Evolutionary conservation across 2,797 vertebrate species (phyloP).

Genomic region (Anabacerthia variegaticeps): DNA sequence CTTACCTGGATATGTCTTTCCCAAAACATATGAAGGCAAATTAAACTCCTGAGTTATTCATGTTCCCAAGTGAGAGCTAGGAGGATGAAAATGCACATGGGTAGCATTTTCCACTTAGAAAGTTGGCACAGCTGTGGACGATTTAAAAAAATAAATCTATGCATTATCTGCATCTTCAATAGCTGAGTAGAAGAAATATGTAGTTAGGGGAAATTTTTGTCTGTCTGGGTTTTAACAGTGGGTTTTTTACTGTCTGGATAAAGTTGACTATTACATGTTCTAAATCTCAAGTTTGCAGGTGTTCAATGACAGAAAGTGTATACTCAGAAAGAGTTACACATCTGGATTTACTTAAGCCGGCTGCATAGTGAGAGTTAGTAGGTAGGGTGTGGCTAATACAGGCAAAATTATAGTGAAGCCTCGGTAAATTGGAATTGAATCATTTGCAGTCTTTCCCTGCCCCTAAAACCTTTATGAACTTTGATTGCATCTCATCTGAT

Average conservation of each 20-base stretch:
- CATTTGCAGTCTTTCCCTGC: neutral
- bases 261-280: neutral
- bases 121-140: neutral
- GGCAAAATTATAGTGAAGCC: neutral
- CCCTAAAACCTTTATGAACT: neutral
- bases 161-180: neutral
- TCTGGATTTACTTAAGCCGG: constrained; percentile 8
- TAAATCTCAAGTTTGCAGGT: neutral
- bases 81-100: neutral
- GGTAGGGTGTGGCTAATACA: neutral
- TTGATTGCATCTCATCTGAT: neutral
- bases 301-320: neutral
- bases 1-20: neutral
- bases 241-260: constrained; percentile 6
- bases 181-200: neutral
- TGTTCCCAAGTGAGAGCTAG: neutral
- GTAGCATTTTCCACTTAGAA: neutral
- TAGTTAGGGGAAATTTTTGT: neutral
- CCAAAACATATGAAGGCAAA: neutral
- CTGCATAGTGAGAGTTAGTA: neutral
- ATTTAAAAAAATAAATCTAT: neutral
- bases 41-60: neutral
- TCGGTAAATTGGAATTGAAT: neutral
- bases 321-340: neutral
- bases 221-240: neutral